Percentiles rank a stretch among this genome's conserved stretches.
Conservation (phyloP, 2,113 vertebrate genomes). For the cattle (Bos taurus) region DNA sequence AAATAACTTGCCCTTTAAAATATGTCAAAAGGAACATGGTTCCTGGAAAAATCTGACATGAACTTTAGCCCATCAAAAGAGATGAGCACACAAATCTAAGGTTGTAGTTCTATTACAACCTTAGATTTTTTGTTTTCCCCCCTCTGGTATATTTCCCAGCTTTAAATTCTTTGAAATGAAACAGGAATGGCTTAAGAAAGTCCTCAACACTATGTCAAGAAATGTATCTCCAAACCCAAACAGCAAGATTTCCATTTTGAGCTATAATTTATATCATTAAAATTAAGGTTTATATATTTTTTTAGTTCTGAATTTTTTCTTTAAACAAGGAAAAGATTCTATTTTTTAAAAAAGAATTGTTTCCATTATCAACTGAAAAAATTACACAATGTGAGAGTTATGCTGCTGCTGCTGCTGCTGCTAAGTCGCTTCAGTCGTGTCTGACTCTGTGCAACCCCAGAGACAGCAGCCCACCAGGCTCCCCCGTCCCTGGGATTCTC, state of each 20-base stretch:
- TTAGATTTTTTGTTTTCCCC: not conserved
- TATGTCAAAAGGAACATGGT: not conserved
- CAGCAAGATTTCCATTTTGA: not conserved
- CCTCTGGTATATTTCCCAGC: not conserved
- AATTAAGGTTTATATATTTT: not conserved
- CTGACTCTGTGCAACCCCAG: no score
- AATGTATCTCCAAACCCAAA: not conserved
- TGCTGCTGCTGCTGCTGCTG: no score
- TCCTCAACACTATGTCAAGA: not conserved
- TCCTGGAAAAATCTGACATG: not conserved
- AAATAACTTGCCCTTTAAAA: constrained; percentile 31
- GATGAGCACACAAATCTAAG: not conserved
- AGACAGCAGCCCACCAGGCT: no score
- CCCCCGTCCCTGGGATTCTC: no score
- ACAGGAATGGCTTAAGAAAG: not conserved
- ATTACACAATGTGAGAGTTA: not conserved
- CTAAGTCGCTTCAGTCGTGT: no score
- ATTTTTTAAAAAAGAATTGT: not conserved
- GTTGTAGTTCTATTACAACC: not conserved
- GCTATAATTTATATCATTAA: not conserved
- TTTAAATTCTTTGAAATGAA: not conserved
- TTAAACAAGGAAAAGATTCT: not conserved
- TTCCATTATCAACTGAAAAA: not conserved
- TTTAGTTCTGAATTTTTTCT: not conserved
- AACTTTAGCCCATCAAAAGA: not conserved